phyloP scores from a whole-genome alignment of 2,888 invertebrate genomes.

The Clostera curtula region DNA sequence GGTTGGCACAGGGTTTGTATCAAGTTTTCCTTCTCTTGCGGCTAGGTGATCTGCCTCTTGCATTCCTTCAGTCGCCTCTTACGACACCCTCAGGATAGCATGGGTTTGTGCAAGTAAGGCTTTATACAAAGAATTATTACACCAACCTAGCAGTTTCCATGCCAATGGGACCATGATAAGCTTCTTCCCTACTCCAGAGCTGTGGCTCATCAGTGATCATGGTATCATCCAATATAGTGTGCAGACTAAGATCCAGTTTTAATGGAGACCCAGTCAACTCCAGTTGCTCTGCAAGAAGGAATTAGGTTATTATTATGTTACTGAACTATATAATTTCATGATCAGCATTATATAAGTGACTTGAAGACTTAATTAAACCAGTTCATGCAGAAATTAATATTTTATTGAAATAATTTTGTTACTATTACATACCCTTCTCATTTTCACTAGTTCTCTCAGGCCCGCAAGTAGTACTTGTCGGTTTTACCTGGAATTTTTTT shows the following conservation, averaged over 20 bases:
- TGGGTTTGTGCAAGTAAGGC: no score
- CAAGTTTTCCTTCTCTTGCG: no score
- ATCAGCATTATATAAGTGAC: no score
- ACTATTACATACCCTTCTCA: slow-evolving; percentile 36
- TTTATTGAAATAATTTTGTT: no score
- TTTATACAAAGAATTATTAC: background rate
- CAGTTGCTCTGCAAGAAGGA: slow-evolving; percentile 43
- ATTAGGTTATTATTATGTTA: background rate
- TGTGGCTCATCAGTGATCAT: slow-evolving; percentile 59
- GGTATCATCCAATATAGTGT: slow-evolving; percentile 62
- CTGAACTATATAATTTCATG: no score
- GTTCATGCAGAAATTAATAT: no score
- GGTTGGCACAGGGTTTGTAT: no score
- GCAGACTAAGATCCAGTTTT: slow-evolving; percentile 65
- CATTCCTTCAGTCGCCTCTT: no score
- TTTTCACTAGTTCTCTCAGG: slow-evolving; percentile 22
- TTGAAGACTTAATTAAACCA: no score
- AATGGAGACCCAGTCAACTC: slow-evolving; percentile 72
- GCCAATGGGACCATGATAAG: slow-evolving; percentile 46
- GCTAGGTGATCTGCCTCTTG: no score
- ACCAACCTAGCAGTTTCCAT: slow-evolving; percentile 55
- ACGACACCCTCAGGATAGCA: no score
- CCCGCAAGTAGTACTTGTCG: slow-evolving; percentile 15
- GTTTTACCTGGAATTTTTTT: slow-evolving; percentile 36
- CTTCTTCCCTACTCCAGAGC: slow-evolving; percentile 63